Evolutionary conservation across 2,797 vertebrate species (phyloP), one percentile per base, ranked within the genome.

Genomic region (Fistularia commersonii): DNA sequence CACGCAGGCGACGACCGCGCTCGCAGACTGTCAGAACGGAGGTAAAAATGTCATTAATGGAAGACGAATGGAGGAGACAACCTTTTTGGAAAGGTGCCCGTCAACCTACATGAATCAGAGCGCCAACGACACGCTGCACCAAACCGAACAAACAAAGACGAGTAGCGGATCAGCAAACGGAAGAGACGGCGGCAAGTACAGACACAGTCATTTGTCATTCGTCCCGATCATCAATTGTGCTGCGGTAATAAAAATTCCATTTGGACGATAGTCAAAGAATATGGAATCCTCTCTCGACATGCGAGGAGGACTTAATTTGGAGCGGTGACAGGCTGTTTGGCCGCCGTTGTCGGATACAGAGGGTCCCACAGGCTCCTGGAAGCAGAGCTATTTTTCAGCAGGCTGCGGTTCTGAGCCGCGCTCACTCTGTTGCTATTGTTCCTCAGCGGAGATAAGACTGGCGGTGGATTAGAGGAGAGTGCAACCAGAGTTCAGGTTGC

Each of bases 41-140:
- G 83, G 80, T 83, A 84, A 90, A 82, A 77, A 78, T 23, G 86
- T 89, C 79, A 78, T 91, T 91, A 89, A 78, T 58, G 64, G 58
- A 80, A 86, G 87, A 90, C 74, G 73, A 85, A 89, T 86, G 76
- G 54, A 72, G 76, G 54, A 72, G 73, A 75, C 34, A 33, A 60
- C 13, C 8, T 49, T 62, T 62, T 74, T 76, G 83, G 77, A 84
- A 74, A 64, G 50, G 37, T 64, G 71, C 78, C 72, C 47, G 12
- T 66, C 66, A 64, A 66, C 79, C 66, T 58, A 57, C 71, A 80
- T 76, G 74, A 82, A 78, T 83, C 71, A 79, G 44, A 45, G 61
- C 23, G 2, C 48, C 45, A 78, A 48, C 41, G 60, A 14, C 40
- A 3, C 23, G 31, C 55, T 13, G 54, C 59, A 48, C 53, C 3